phyloP scores from a whole-genome alignment of 2,888 invertebrate genomes.

The Brachycybe producta region DNA sequence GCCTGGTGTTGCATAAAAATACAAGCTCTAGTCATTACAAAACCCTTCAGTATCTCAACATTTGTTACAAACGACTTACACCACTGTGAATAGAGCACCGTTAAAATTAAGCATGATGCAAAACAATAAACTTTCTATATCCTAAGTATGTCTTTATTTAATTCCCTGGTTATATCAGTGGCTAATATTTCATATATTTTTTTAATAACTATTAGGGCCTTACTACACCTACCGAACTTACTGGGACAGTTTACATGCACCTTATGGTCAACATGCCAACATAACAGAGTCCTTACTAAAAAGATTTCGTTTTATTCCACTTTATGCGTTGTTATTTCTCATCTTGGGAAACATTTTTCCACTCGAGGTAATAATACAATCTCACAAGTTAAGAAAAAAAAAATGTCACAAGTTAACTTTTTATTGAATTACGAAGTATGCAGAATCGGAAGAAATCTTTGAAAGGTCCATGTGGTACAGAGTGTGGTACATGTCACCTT shows the following conservation, averaged over 20 bases:
- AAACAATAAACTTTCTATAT: not conserved
- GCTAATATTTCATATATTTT: constrained; percentile 6
- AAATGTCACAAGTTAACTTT: not conserved
- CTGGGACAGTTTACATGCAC: constrained; percentile 52
- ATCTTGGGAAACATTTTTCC: constrained; percentile 55
- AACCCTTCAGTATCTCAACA: too few relatives aligned
- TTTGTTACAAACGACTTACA: too few relatives aligned
- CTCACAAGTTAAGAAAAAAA: not conserved
- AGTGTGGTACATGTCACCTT: constrained; percentile 69
- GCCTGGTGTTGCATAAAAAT: too few relatives aligned
- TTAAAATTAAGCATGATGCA: too few relatives aligned
- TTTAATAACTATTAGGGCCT: constrained; percentile 54
- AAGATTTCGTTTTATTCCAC: constrained; percentile 51
- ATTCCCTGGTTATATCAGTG: constrained; percentile 8
- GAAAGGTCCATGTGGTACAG: constrained; percentile 60
- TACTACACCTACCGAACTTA: constrained; percentile 83
- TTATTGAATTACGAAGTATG: constrained; percentile 47
- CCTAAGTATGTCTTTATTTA: not conserved
- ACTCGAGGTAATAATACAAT: constrained; percentile 46
- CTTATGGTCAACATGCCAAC: constrained; percentile 51
- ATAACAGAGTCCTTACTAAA: constrained; percentile 47
- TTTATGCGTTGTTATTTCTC: constrained; percentile 53
- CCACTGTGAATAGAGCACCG: too few relatives aligned
- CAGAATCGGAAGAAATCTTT: constrained; percentile 60
- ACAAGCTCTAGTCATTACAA: too few relatives aligned